Conservation (phyloP, 2,888 invertebrate species). For the Hydrotaea cyrtoneurina region DNA sequence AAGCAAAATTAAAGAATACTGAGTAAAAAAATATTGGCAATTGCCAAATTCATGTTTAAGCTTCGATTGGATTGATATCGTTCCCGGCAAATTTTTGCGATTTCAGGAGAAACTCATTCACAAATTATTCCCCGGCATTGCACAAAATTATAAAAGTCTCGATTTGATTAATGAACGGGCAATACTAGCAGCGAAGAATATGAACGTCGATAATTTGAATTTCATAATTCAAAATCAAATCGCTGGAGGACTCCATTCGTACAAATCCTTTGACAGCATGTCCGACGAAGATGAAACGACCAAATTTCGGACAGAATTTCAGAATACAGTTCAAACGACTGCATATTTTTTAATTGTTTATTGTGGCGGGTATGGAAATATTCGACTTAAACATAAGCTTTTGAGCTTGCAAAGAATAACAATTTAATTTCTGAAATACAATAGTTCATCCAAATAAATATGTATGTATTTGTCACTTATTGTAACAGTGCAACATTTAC, state of each 20-base stretch:
- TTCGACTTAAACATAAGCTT: no score
- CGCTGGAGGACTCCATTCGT: not conserved
- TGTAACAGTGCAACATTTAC: not conserved
- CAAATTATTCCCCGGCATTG: not conserved
- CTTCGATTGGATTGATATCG: no score
- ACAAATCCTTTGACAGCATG: constrained; percentile 17
- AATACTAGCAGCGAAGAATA: not conserved
- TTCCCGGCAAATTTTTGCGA: no score
- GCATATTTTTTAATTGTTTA: no score
- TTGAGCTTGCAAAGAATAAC: no score
- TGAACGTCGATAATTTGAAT: not conserved
- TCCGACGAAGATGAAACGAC: not conserved
- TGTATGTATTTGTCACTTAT: not conserved
- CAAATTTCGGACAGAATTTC: no score
- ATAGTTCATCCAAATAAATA: not conserved
- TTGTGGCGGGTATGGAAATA: no score
- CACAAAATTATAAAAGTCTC: not conserved
- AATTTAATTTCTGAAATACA: no score
- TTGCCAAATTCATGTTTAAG: not conserved
- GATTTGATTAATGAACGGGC: not conserved
- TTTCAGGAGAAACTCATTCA: not conserved
- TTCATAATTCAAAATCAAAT: not conserved
- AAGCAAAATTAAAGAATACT: no score
- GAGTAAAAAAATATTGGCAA: no score
- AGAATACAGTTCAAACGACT: no score